Base-by-base conservation (phyloP, 2,888 invertebrate species). In the Horisme vitalbata region DNA sequence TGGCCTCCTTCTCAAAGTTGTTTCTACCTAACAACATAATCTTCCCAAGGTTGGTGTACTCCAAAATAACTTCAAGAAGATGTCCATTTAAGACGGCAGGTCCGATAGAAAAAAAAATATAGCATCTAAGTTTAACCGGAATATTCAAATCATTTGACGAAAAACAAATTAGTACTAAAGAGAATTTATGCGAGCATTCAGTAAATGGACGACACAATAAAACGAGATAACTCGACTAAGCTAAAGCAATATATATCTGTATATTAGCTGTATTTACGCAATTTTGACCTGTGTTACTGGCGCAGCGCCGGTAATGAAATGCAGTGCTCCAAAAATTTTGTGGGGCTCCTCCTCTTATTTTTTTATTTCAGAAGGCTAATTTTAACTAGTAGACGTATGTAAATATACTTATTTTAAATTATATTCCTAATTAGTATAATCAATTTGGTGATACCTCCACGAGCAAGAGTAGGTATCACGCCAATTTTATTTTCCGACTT, bases 201-300 rank as follows among this genome's bases (percentile, higher is more conserved):
- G 10, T 11, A n/a, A 37, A 38, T 45, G 38, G 31, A 45, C 33
- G 38, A 38, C 33, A 45, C 33, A 38, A 34, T 38, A 38, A 45
- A 45, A 32, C 32, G 21, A 37, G 26, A 38, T 45, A 45, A 27
- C 26, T 36, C 36, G 20, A 33, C 32, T 21, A 37, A 37, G 45
- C 37, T 33, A 15, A 45, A 33, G 37, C 45, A 21, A 45, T 33
- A 37, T 37, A 32, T 18, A 32, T 10, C 15, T 12, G 26, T 13
- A 33, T 27, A 13, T 21, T 18, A 32, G 14, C 15, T 12, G 26
- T 13, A 33, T 27, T 18, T 21, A 45, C 45, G 37, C 37, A 45
- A 28, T 38, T 45, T 45, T 38, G 38, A 33, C 12, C 45, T 45
- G 45, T 28, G 18, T 4, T 18, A 20, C 12, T 24, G 30, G 35